phyloP scores from a whole-genome alignment of 2,888 invertebrate genomes.

The Zygogramma bicolorata region DNA sequence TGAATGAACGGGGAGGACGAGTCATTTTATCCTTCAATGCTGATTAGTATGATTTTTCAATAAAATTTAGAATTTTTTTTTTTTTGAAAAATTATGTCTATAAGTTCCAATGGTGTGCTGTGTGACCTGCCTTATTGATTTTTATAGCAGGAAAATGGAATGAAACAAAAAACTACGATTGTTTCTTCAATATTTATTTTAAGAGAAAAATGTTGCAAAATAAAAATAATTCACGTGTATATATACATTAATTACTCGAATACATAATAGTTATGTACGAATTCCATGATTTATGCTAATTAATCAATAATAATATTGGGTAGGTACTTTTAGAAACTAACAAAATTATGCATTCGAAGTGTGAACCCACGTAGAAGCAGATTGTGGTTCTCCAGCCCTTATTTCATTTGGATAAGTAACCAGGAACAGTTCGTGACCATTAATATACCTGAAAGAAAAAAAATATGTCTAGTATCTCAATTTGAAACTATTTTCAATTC shows the following conservation, averaged over 20 bases:
- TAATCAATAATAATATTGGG: not conserved
- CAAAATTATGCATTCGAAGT: slow-evolving; percentile 38
- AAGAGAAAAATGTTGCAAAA: not conserved
- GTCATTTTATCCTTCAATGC: slow-evolving; percentile 74
- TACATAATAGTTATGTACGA: not conserved
- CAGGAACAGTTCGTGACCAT: slow-evolving; percentile 62
- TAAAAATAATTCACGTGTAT: not conserved
- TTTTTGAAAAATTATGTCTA: not conserved
- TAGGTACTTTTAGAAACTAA: not conserved
- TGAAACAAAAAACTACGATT: not conserved
- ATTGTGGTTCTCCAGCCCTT: slow-evolving; percentile 50
- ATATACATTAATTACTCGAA: not conserved
- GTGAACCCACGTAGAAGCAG: slow-evolving; percentile 39
- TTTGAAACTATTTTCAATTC: no score
- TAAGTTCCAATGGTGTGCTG: no score
- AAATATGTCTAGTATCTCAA: no score
- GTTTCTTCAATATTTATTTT: not conserved
- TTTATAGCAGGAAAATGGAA: not conserved
- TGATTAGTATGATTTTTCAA: slow-evolving; percentile 18
- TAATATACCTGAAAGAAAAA: slow-evolving; percentile 59
- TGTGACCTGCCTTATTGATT: no score
- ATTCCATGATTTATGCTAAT: not conserved
- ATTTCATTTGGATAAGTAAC: slow-evolving; percentile 61
- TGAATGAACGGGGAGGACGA: slow-evolving; percentile 76
- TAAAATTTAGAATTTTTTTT: no score